Conservation (phyloP, 2,888 invertebrate genomes). For the Ganaspis brasiliensis region DNA sequence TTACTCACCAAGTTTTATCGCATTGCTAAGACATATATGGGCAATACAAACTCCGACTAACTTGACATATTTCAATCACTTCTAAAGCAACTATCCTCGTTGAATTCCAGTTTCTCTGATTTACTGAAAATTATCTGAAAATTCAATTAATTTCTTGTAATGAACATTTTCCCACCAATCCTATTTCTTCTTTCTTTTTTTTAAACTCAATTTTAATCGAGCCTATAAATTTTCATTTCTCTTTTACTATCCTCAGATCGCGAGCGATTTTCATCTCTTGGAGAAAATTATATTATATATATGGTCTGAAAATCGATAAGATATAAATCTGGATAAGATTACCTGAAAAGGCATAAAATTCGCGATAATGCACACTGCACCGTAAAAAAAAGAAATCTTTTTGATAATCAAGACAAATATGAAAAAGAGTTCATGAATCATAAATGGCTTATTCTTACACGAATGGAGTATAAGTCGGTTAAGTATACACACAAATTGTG, state of each 20-base stretch:
- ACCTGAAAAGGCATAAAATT: slow-evolving; percentile 1
- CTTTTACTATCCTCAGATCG: no score
- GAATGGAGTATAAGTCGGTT: slow-evolving; percentile 30
- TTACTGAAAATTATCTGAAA: background rate
- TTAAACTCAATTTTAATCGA: background rate
- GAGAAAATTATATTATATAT: no score
- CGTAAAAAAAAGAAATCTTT: slow-evolving; percentile 10
- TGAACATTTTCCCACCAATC: background rate
- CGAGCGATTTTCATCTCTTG: no score
- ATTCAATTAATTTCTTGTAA: background rate
- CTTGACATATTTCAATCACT: slow-evolving; percentile 72
- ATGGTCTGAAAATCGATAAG: background rate
- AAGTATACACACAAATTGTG: slow-evolving; percentile 31
- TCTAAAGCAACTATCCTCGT: slow-evolving; percentile 16
- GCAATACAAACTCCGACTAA: slow-evolving; percentile 67
- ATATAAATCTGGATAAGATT: slow-evolving; percentile 19
- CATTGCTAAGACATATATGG: slow-evolving; percentile 71
- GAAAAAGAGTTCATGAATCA: slow-evolving; percentile 25
- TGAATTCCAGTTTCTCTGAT: background rate
- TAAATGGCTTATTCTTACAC: slow-evolving; percentile 26
- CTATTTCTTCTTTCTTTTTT: background rate
- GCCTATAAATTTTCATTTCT: no score
- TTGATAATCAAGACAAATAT: slow-evolving; percentile 36
- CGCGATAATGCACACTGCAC: background rate
- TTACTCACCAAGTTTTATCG: slow-evolving; percentile 69